Percentiles rank a stretch among this genome's conserved stretches.
These are phyloP conservation scores for Chymomyza procnemis DNA, from an alignment of 2,888 invertebrate species.

Conservation along the genomic window DNA sequence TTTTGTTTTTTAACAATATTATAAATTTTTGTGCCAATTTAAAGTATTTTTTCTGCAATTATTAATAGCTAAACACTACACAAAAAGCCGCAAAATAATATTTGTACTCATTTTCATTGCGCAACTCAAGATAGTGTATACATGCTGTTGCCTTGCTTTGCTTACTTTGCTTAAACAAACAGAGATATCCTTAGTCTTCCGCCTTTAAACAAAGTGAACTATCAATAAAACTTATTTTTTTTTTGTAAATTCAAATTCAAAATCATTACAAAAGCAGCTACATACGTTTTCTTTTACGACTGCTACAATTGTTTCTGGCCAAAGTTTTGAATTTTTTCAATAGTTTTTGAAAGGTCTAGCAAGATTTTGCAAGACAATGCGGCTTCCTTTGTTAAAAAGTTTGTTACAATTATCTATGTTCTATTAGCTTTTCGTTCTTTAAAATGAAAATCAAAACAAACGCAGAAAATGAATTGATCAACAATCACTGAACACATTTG, in stretches of 20 bases:
- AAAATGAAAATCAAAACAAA: too few relatives aligned
- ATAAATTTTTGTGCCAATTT: neutral
- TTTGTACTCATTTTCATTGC: too few relatives aligned
- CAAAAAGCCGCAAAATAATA: too few relatives aligned
- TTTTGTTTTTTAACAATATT: neutral
- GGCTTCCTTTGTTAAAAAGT: neutral
- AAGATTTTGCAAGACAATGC: neutral
- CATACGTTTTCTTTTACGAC: neutral
- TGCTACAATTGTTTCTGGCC: neutral
- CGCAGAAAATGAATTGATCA: neutral
- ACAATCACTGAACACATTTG: conserved; percentile 3
- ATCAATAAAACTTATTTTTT: neutral
- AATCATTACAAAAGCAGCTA: neutral
- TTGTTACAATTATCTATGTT: neutral
- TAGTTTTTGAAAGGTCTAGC: neutral
- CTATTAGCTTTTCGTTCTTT: conserved; percentile 5
- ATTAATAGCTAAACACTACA: neutral
- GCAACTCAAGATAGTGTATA: too few relatives aligned
- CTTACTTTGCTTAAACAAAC: neutral
- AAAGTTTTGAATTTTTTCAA: neutral
- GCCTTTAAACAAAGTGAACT: neutral
- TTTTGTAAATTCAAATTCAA: neutral
- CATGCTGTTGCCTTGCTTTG: too few relatives aligned
- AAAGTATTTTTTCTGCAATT: neutral
- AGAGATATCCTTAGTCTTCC: neutral